A percentile compares a stretch with the other conserved stretches of the same genome.
Evolutionary conservation across 2,797 vertebrate species (phyloP).

Genomic region (Psittacula echo): DNA sequence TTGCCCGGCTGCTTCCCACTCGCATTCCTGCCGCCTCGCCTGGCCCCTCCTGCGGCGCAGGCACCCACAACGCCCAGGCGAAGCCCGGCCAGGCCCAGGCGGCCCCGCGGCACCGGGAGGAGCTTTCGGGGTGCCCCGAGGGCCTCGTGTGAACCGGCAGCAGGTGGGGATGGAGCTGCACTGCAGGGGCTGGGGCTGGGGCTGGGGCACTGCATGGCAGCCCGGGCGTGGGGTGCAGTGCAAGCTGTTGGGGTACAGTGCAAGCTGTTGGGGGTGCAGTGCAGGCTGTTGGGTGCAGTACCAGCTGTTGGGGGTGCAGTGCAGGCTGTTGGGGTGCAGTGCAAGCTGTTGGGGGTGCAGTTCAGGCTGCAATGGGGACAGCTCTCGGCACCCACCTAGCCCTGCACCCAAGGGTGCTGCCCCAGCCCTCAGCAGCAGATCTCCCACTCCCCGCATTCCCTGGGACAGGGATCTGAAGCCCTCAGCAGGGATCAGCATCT

Average conservation of each 20-base stretch:
- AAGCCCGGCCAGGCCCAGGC: not conserved
- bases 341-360: fast-evolving
- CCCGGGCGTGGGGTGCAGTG: fast-evolving
- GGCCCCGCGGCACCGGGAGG: not conserved
- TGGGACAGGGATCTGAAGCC: not conserved
- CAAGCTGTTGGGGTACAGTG: not conserved
- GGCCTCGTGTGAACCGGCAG: not conserved
- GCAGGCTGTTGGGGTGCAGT: too few species aligned
- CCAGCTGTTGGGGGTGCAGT: too few species aligned
- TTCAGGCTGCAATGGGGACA: too few species aligned
- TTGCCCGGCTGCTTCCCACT: conserved; percentile 80
- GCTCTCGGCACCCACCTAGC: not conserved
- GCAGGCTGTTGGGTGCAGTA: too few species aligned
- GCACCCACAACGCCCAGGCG: conserved; percentile 54
- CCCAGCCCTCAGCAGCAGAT: not conserved
- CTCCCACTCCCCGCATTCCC: not conserved
- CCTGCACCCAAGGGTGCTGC: not conserved
- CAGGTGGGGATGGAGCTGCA: not conserved
- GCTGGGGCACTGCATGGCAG: not conserved
- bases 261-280: not conserved
- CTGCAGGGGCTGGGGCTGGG: not conserved
- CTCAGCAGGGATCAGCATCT: not conserved
- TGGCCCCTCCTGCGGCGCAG: conserved; percentile 58
- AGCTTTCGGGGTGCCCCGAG: not conserved
- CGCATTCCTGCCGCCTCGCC: conserved; percentile 73